Percentiles rank a stretch among this genome's conserved stretches.
Evolutionary conservation across 2,113 vertebrate genomes (phyloP).

Genomic region (Micronycteris hirsuta): DNA sequence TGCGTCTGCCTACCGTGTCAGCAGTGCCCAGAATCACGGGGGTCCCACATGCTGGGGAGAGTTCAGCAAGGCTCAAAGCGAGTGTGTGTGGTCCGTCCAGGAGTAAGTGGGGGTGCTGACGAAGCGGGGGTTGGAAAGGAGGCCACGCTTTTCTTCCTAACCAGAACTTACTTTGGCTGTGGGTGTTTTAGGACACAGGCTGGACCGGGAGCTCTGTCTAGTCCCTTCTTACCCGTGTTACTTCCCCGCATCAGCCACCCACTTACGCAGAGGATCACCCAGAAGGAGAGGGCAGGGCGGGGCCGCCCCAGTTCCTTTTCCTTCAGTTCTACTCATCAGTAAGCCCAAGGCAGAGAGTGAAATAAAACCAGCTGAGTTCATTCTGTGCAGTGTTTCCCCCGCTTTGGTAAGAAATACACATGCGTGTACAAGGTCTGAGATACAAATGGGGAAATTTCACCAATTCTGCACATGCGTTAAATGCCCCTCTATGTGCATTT

Average conservation of each 20-base stretch:
- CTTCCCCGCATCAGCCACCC: not conserved
- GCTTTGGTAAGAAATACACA: not conserved
- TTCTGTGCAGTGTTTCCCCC: not conserved
- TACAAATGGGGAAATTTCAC: not conserved
- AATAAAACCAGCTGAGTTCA: not conserved
- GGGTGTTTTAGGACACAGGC: too few species aligned
- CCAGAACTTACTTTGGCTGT: too few species aligned
- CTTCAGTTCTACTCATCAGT: not conserved
- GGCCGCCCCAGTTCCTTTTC: not conserved
- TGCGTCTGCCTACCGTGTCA: rapidly evolving
- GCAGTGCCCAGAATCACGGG: not conserved
- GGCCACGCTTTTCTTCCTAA: not conserved
- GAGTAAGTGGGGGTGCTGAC: not conserved
- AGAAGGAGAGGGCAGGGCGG: not conserved
- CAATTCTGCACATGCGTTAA: not conserved
- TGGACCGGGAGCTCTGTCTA: not conserved
- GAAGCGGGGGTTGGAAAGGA: too few species aligned
- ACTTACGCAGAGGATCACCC: not conserved
- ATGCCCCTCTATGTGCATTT: not conserved
- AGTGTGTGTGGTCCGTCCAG: rapidly evolving
- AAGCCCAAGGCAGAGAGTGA: not conserved
- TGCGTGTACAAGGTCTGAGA: not conserved
- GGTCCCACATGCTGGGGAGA: rapidly evolving
- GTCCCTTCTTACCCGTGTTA: rapidly evolving
- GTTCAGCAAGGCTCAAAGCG: not conserved